A percentile compares a stretch with the other conserved stretches of the same genome.
phyloP scores from a whole-genome alignment of 2,888 invertebrate species.

The Ernsta delagoae region DNA sequence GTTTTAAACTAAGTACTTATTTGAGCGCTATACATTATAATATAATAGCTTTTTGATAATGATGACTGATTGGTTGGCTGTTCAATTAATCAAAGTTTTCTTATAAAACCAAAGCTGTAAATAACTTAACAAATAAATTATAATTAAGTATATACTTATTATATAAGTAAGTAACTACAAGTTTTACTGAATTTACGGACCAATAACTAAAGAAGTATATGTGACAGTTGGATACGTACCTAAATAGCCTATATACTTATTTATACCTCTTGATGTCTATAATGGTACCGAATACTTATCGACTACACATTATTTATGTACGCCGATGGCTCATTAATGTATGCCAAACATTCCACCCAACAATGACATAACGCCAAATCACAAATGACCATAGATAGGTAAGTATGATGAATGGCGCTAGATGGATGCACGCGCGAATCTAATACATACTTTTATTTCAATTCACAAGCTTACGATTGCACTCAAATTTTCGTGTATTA shows the following conservation, averaged over 20 bases:
- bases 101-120: too few relatives aligned
- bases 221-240: neutral
- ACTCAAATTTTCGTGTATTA: neutral
- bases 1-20: too few relatives aligned
- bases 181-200: neutral
- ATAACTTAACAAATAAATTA: too few relatives aligned
- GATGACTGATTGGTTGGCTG: too few relatives aligned
- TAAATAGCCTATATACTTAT: too few relatives aligned
- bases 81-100: too few relatives aligned
- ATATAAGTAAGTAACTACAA: too few relatives aligned
- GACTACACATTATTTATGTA: constrained; percentile 22
- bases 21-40: too few relatives aligned
- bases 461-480: constrained; percentile 10
- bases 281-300: constrained; percentile 17
- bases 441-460: constrained; percentile 38
- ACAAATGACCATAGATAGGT: constrained; percentile 48
- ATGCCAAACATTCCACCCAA: constrained; percentile 35
- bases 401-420: constrained; percentile 48
- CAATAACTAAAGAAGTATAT: neutral
- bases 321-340: constrained; percentile 33
- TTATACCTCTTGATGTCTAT: neutral
- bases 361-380: constrained; percentile 47
- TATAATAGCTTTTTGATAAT: too few relatives aligned
- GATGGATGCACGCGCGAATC: constrained; percentile 48
- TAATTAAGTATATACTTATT: too few relatives aligned